Conservation (phyloP, 1,140 invertebrate species). For the Antheraea mylitta region DNA sequence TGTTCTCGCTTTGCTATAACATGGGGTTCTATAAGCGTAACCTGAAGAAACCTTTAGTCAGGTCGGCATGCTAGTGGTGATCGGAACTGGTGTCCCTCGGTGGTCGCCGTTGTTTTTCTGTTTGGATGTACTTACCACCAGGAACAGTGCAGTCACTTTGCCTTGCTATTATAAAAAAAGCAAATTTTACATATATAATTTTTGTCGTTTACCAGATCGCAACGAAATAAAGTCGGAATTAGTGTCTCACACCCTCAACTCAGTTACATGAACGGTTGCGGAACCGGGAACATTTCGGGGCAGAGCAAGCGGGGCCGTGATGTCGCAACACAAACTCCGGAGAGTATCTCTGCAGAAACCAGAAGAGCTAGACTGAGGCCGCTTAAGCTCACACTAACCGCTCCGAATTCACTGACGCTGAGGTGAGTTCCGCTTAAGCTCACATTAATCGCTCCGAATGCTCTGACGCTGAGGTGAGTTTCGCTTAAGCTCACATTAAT, state of each 20-base stretch:
- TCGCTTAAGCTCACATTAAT: no score
- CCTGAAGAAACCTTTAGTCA: no score
- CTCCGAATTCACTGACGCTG: constrained; percentile 80
- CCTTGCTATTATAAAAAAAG: background rate
- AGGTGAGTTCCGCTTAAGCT: constrained; percentile 69
- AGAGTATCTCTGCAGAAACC: constrained; percentile 84
- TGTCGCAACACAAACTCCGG: constrained; percentile 84
- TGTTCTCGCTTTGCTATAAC: no score
- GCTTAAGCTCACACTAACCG: constrained; percentile 82
- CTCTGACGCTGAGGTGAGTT: no score
- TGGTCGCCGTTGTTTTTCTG: no score
- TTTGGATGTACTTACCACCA: no score
- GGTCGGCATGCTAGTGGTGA: no score
- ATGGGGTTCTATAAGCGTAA: no score
- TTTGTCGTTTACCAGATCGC: constrained; percentile 25
- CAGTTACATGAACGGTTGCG: constrained; percentile 80
- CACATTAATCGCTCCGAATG: no score
- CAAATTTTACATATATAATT: background rate
- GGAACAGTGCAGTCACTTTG: no score
- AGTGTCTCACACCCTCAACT: constrained; percentile 79
- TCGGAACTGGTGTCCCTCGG: no score
- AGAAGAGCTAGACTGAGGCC: constrained; percentile 82
- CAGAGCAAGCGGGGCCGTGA: constrained; percentile 68
- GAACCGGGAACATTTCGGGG: constrained; percentile 39
- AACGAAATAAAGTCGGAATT: constrained; percentile 65